Evolutionary conservation across 2,113 vertebrate species (phyloP), one percentile per base, ranked within the genome.

Genomic region (Pluvialis apricaria): DNA sequence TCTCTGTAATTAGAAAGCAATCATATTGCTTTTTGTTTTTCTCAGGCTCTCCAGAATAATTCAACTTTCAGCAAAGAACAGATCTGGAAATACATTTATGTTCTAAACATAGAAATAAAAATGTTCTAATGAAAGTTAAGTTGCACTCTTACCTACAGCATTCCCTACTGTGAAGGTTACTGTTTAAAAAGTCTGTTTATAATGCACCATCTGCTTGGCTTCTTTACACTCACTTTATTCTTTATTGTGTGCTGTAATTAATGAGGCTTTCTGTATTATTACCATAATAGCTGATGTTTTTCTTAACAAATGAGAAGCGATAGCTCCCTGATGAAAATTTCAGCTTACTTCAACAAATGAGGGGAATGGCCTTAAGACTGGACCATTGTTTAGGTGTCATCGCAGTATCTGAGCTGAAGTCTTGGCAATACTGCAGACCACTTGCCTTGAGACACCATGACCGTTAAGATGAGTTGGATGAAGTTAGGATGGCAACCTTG

Each of bases 151-250:
- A 97, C 96, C 95, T 94, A 86, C 80, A 94, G 90, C 80, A 96
- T 95, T 93, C 80, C 87, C 92, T 89, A 17, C 94, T 91, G 82
- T 94, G 96, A 97, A 96, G 97, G 95, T 97, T 97, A 94, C 90
- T 83, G 82, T 79, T 95, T 95, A 76, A 96, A 95, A 95, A 91
- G 38, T 82, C 90, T 97, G 89, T 92, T 97, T 97, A 95, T 95
- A 95, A 91, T 40, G 71, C 61, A 94, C 96, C 97, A 97, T 97
- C 96, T 97, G 97, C 71, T 95, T 91, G 70, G 66, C 52, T 96
- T 95, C 95, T 93, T 93, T 96, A 86, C 42, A 92, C 64, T 92
- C 2, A 0, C 66, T 96, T 95, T 93, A 73, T 95, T 94, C 86
- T 95, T 95, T 62, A 89, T 45, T 91, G 86, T 90, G 86, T 90